phyloP scores from a whole-genome alignment of 2,888 invertebrate species.

The Pristionchus maxplancki region DNA sequence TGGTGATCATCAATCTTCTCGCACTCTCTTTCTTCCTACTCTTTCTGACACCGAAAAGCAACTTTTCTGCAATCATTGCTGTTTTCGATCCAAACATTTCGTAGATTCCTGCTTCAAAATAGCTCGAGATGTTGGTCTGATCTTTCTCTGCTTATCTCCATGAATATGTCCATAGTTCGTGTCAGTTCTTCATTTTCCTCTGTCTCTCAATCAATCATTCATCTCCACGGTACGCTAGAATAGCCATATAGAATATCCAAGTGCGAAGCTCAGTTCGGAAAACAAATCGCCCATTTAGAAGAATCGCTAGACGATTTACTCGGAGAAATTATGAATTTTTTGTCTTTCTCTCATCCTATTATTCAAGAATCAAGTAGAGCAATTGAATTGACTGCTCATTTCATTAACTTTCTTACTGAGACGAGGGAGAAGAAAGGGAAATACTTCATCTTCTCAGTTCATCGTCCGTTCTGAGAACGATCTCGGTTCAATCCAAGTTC shows the following conservation, averaged over 20 bases:
- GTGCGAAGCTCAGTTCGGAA: neutral
- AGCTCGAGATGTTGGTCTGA: neutral
- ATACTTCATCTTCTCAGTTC: constrained; percentile 6
- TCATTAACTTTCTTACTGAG: neutral
- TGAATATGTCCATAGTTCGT: neutral
- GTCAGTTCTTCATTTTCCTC: neutral
- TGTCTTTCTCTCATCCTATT: constrained; percentile 10
- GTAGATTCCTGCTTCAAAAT: neutral
- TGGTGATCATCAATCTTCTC: constrained; percentile 38
- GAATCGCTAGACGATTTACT: neutral
- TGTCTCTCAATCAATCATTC: neutral
- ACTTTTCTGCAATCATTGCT: constrained; percentile 12
- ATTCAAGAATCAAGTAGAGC: neutral
- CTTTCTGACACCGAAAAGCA: constrained; percentile 22
- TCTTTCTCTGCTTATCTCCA: neutral
- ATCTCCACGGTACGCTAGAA: neutral
- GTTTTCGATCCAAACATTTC: neutral
- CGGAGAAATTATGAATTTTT: neutral
- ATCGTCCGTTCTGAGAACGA: neutral
- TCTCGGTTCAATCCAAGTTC: neutral
- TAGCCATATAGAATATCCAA: neutral
- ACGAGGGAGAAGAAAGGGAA: neutral
- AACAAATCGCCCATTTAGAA: neutral
- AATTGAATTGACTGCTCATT: constrained; percentile 30
- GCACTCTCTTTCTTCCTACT: constrained; percentile 19